Evolutionary conservation across 2,797 vertebrate species (phyloP).

Genomic region (Prionace glauca): DNA sequence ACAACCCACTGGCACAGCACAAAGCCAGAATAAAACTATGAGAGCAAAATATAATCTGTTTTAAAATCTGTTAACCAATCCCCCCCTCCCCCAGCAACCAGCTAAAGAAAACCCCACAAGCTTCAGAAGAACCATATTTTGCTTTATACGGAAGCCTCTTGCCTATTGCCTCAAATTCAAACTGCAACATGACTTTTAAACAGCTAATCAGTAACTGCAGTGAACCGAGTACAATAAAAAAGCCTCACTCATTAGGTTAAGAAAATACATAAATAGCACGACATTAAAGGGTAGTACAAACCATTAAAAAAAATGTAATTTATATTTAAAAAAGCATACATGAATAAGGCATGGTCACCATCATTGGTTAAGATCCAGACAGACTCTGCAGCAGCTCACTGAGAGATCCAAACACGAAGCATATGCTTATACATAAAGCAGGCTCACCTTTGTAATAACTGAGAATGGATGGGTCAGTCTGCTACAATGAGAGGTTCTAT

Average conservation of each 20-base stretch:
- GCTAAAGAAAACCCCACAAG: neutral
- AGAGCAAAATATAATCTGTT: neutral
- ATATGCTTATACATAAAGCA: neutral
- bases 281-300: neutral
- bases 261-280: neutral
- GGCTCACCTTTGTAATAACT: slow-evolving; percentile 36
- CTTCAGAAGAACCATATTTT: neutral
- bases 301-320: neutral
- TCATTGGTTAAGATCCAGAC: slow-evolving; percentile 1
- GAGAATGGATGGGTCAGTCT: slow-evolving; percentile 27
- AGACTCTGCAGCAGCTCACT: slow-evolving; percentile 28
- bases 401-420: neutral
- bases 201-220: slow-evolving; percentile 24
- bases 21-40: neutral
- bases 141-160: slow-evolving; percentile 1
- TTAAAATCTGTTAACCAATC: neutral
- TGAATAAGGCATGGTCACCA: slow-evolving; percentile 5
- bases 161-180: slow-evolving; percentile 11
- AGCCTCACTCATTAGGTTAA: neutral
- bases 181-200: slow-evolving; percentile 37
- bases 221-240: slow-evolving; percentile 24
- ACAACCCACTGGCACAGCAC: neutral
- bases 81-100: neutral
- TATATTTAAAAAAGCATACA: neutral
- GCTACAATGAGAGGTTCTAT: slow-evolving; percentile 18